Evolutionary conservation across 2,797 vertebrate species (phyloP).

Genomic region (Florisuga fusca): DNA sequence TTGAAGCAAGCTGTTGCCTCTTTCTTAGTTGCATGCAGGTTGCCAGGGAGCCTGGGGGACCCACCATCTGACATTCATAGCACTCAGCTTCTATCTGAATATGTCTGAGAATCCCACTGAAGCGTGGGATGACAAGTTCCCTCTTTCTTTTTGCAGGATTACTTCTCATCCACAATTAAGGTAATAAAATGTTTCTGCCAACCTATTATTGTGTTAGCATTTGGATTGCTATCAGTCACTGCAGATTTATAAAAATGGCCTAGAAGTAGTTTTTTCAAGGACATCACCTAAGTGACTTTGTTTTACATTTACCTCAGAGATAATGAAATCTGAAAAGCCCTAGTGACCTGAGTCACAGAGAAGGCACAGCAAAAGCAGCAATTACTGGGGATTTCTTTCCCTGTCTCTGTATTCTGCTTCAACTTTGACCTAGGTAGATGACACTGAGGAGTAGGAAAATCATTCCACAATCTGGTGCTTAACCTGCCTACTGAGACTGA

Average conservation of each 20-base stretch:
- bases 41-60: constrained; percentile 74
- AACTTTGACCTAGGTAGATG: background rate
- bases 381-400: background rate
- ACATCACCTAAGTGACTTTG: background rate
- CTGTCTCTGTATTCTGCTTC: constrained; percentile 1
- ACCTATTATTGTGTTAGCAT: background rate
- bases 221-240: background rate
- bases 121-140: constrained; percentile 41
- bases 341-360: background rate
- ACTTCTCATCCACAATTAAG: constrained; percentile 32
- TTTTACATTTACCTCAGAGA: background rate
- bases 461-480: background rate
- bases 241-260: background rate
- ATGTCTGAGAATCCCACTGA: constrained; percentile 61
- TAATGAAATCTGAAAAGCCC: background rate
- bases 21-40: constrained; percentile 54
- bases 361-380: background rate
- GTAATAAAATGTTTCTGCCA: constrained; percentile 14
- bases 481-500: background rate
- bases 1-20: constrained; percentile 72
- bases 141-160: constrained; percentile 23
- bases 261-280: constrained; percentile 15
- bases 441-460: constrained; percentile 5
- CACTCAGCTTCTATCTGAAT: constrained; percentile 32
- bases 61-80: constrained; percentile 69